A percentile compares a stretch with the other conserved stretches of the same genome.
phyloP scores from a whole-genome alignment of 2,888 invertebrate species.

The Neoascia interrupta region DNA sequence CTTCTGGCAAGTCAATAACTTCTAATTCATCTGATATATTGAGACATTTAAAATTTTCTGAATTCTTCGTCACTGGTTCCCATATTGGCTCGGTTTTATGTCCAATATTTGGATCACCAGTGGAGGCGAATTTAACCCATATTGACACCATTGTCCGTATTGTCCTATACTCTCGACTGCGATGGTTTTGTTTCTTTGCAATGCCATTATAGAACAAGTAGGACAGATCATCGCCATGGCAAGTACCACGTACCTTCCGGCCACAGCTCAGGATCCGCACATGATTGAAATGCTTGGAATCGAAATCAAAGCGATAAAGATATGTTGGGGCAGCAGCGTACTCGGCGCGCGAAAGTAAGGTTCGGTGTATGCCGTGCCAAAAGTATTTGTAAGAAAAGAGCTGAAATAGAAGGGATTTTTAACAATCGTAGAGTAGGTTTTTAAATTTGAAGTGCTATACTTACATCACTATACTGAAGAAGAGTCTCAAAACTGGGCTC shows the following conservation, averaged over 20 bases:
- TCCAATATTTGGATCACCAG: constrained; percentile 76
- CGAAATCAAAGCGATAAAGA: constrained; percentile 78
- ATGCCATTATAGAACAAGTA: constrained; percentile 78
- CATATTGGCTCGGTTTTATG: constrained; percentile 67
- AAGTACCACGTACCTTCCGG: constrained; percentile 77
- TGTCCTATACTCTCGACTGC: constrained; percentile 77
- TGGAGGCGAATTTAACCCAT: constrained; percentile 76
- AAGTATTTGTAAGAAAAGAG: constrained; percentile 78
- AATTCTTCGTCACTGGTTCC: constrained; percentile 73
- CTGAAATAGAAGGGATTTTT: constrained; percentile 64
- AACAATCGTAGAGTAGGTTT: too few species aligned
- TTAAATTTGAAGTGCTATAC: constrained; percentile 43
- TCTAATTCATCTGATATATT: constrained; percentile 78
- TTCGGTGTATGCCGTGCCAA: constrained; percentile 79
- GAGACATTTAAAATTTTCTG: constrained; percentile 76
- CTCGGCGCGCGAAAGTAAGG: constrained; percentile 75
- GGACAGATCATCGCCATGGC: constrained; percentile 79
- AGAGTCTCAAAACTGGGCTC: constrained; percentile 77
- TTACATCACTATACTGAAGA: constrained; percentile 78
- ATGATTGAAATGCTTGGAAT: constrained; percentile 78
- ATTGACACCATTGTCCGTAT: constrained; percentile 77
- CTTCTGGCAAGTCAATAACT: constrained; percentile 78
- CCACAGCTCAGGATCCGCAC: constrained; percentile 78
- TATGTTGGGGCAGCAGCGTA: constrained; percentile 76
- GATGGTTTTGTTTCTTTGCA: constrained; percentile 75